Evolutionary conservation across 2,888 invertebrate genomes (phyloP), one percentile per base, ranked within the genome.

Genomic region (Atrina japonica): DNA sequence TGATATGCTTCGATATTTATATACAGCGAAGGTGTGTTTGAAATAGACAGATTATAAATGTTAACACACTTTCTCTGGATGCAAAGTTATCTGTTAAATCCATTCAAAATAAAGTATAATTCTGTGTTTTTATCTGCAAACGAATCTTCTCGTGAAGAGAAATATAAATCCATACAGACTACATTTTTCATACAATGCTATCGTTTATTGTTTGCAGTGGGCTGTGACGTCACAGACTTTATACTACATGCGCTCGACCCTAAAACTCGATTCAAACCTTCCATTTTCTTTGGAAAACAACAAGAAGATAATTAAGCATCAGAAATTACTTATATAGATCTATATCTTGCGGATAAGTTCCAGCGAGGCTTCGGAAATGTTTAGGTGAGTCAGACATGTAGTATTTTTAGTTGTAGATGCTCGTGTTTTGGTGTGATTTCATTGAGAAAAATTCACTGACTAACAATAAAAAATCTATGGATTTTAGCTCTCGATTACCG

Each of bases 211-310:
- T 71, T 71, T 71, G 71, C 60, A 71, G 61, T 66, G 50, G 40
- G 55, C 35, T 50, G 66, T 71, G 71, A 71, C 71, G 71, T 71
- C 71, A 71, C 63, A 41, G 53, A 58, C 49, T 60, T 40, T 49
- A 66, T 66, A 56, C 55, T 58, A 71, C 71, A 71, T 71, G 71
- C 71, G 63, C 66, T 71, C 70, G 56, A 60, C 60, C 66, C 66
- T 61, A 65, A 70, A 64, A 70, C 64, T 66, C 65, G 56, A 65
- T 49, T 66, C 55, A 35, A 70, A 59, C 64, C 70, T 56, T 70
- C 70, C 58, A 64, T 70, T 70, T 66, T 59, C 59, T 70, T 70
- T 64, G 59, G 58, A 65, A 70, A 56, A 64, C 50, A 66, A 66
- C 50, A 47, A 43, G 56, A 45, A 55, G 45, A 56, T 43, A 66